phyloP scores from a whole-genome alignment of 2,797 vertebrate species.

The Dallia pectoralis region DNA sequence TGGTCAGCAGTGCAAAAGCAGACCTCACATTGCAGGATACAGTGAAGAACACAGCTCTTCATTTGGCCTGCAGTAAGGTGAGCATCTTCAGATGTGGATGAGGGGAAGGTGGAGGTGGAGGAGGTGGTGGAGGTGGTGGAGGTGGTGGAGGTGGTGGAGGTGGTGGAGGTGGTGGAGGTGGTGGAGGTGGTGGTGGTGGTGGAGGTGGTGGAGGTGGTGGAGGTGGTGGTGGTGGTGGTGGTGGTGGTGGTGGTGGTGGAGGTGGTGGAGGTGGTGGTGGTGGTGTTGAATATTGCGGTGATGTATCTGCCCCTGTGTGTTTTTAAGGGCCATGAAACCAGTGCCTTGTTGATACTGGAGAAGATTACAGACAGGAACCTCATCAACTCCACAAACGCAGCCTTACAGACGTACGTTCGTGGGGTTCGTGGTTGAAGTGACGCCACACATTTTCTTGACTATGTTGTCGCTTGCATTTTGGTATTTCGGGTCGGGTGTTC shows the following conservation, averaged over 20 bases:
- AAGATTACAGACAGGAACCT: slow-evolving; percentile 97
- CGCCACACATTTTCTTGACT: no score
- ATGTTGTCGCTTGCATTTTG: no score
- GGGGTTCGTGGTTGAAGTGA: no score
- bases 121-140: not conserved
- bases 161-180: not conserved
- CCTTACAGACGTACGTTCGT: slow-evolving; percentile 94
- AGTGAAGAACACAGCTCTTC: slow-evolving; percentile 94
- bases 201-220: not conserved
- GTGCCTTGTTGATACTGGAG: slow-evolving; percentile 99
- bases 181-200: not conserved
- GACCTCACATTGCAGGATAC: slow-evolving; percentile 94
- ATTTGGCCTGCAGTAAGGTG: slow-evolving; percentile 98
- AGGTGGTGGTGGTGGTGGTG: not conserved
- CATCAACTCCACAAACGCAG: slow-evolving; percentile 96
- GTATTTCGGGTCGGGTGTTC: no score
- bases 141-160: not conserved
- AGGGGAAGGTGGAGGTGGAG: no score
- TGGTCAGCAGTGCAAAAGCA: slow-evolving; percentile 96
- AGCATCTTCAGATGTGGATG: slow-evolving; percentile 38
- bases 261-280: slow-evolving; percentile 14
- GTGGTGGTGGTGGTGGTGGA: not conserved
- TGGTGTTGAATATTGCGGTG: not conserved
- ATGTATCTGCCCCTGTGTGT: slow-evolving; percentile 18
- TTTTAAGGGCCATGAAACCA: slow-evolving; percentile 96